Percentiles rank a stretch among this genome's conserved stretches.
phyloP scores from a whole-genome alignment of 1,140 invertebrate genomes.

The Dufourea novaeangliae region DNA sequence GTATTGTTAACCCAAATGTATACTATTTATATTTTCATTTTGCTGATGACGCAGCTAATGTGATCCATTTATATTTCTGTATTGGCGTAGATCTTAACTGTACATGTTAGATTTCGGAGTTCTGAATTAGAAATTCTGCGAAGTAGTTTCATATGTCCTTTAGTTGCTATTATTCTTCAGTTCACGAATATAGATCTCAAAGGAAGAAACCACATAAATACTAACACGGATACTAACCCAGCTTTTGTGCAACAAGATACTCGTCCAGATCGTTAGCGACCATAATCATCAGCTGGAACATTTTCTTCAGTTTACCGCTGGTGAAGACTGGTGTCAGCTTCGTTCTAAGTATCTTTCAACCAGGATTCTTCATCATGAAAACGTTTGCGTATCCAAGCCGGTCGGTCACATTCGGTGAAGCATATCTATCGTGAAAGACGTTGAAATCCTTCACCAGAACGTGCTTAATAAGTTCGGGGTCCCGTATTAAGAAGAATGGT shows the following conservation, averaged over 20 bases:
- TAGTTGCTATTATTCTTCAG: too few relatives aligned
- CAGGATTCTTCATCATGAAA: conserved; percentile 69
- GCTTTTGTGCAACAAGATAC: conserved; percentile 54
- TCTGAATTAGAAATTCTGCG: too few relatives aligned
- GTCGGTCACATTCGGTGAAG: conserved; percentile 53
- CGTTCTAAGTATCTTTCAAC: conserved; percentile 76
- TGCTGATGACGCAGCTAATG: too few relatives aligned
- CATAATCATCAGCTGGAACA: conserved; percentile 77
- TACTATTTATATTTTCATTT: too few relatives aligned
- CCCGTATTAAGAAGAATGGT: conserved; percentile 76
- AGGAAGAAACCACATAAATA: too few relatives aligned
- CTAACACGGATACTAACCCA: too few relatives aligned
- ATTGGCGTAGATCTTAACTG: too few relatives aligned
- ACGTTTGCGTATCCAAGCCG: conserved; percentile 67
- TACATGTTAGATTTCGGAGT: too few relatives aligned
- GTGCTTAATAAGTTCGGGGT: conserved; percentile 78
- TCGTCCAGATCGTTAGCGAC: conserved; percentile 74
- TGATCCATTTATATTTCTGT: too few relatives aligned
- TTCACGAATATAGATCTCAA: too few relatives aligned
- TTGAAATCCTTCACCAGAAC: conserved; percentile 81
- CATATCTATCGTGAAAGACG: conserved; percentile 73
- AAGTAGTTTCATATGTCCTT: too few relatives aligned
- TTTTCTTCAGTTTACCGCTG: conserved; percentile 76
- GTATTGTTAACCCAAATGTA: too few relatives aligned
- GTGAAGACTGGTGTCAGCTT: conserved; percentile 79